These are phyloP conservation scores for Apis cerana DNA, from an alignment of 1,140 invertebrate species.

Conservation along the genomic window DNA sequence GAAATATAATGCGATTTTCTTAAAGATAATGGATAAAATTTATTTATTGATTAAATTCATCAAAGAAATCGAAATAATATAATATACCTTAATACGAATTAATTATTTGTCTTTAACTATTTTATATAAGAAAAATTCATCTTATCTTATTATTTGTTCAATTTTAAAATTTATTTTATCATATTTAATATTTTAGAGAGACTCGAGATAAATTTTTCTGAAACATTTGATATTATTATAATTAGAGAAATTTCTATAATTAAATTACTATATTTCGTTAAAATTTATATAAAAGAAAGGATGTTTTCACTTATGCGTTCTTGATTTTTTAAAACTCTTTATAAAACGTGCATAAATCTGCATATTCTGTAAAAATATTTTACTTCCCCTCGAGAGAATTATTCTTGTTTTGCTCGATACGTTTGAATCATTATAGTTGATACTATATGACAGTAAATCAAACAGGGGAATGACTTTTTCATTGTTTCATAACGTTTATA, in stretches of 20 bases:
- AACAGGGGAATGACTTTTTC: constrained; percentile 7
- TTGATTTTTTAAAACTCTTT: neutral
- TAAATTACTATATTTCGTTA: neutral
- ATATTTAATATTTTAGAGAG: neutral
- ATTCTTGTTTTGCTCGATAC: constrained; percentile 8
- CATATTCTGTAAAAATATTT: neutral
- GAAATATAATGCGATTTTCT: neutral
- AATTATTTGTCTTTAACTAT: no score
- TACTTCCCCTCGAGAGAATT: neutral
- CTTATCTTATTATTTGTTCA: no score
- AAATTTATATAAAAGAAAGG: neutral
- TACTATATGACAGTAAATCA: constrained; percentile 1
- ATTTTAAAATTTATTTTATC: no score
- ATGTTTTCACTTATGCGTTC: neutral
- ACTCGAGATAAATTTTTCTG: neutral
- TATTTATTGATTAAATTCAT: no score
- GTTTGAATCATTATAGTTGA: neutral
- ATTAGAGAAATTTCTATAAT: neutral
- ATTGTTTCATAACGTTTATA: neutral
- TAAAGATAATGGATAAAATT: no score
- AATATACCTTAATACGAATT: no score
- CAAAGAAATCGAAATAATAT: no score
- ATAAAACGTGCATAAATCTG: neutral
- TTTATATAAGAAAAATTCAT: neutral
- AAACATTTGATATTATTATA: neutral